Evolutionary conservation across 2,113 vertebrate species (phyloP).

Genomic region (Aythya baeri): DNA sequence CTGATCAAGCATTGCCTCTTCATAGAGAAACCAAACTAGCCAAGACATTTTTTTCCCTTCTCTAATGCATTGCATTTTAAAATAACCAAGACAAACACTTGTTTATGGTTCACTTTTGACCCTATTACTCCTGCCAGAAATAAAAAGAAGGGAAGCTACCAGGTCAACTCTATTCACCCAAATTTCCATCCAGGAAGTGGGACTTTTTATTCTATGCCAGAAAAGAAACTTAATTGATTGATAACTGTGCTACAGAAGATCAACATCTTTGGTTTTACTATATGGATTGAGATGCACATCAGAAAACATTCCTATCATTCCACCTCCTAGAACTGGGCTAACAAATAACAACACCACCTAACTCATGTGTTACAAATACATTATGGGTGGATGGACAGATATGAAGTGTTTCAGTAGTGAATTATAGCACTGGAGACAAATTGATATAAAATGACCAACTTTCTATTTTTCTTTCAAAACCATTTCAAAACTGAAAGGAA

Average conservation of each 20-base stretch:
- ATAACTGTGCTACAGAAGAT: background rate
- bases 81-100: background rate
- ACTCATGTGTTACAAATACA: constrained; percentile 11
- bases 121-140: background rate
- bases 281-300: background rate
- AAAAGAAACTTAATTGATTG: background rate
- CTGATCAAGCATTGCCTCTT: background rate
- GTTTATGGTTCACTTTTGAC: background rate
- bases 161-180: background rate
- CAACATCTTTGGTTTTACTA: background rate
- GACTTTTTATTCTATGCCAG: background rate
- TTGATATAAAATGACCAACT: constrained; percentile 67
- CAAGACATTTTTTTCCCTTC: background rate
- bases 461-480: constrained; percentile 75
- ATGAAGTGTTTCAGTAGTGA: constrained; percentile 53
- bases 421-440: constrained; percentile 57
- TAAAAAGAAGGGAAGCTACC: background rate
- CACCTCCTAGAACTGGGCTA: background rate
- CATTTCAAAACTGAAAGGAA: constrained; percentile 71
- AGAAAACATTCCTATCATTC: background rate
- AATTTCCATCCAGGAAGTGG: background rate
- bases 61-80: background rate
- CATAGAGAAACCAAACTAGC: background rate
- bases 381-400: background rate
- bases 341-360: background rate